Percentiles rank a stretch among this genome's conserved stretches.
These are phyloP conservation scores for Pollenia angustigena DNA, from an alignment of 2,888 invertebrate genomes.

Conservation along the genomic window DNA sequence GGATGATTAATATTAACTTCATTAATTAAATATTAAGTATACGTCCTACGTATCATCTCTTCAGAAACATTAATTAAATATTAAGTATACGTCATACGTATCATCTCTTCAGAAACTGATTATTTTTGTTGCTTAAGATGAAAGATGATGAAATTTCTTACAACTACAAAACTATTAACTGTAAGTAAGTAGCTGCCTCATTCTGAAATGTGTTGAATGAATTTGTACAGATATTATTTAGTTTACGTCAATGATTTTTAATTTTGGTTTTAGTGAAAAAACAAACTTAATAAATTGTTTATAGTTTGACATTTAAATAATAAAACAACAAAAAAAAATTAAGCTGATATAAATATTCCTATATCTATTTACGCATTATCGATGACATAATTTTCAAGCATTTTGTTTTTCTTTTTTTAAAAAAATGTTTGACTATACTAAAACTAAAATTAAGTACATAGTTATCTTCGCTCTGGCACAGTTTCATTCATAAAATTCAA, in stretches of 20 bases:
- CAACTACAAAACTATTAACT: too few species aligned
- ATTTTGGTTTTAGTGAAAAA: conserved; percentile 5
- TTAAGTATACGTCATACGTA: conserved; percentile 4
- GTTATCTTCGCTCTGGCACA: background rate
- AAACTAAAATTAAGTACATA: background rate
- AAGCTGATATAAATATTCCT: background rate
- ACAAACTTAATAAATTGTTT: background rate
- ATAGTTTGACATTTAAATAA: conserved; percentile 8
- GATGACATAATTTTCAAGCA: conserved; percentile 46
- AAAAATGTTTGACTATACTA: background rate
- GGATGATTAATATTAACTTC: background rate
- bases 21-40: conserved; percentile 5
- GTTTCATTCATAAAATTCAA: conserved; percentile 31
- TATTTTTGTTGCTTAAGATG: background rate
- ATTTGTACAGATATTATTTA: background rate
- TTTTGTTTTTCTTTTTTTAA: background rate
- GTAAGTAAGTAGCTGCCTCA: background rate
- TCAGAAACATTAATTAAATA: background rate
- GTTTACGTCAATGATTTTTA: conserved; percentile 22
- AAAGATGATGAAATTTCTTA: too few species aligned
- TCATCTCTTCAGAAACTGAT: background rate
- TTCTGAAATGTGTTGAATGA: background rate
- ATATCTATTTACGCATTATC: conserved; percentile 52
- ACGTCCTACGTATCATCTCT: background rate
- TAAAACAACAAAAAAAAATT: background rate